Conservation (phyloP, 2,888 invertebrate species). For the Torymus auratus region DNA sequence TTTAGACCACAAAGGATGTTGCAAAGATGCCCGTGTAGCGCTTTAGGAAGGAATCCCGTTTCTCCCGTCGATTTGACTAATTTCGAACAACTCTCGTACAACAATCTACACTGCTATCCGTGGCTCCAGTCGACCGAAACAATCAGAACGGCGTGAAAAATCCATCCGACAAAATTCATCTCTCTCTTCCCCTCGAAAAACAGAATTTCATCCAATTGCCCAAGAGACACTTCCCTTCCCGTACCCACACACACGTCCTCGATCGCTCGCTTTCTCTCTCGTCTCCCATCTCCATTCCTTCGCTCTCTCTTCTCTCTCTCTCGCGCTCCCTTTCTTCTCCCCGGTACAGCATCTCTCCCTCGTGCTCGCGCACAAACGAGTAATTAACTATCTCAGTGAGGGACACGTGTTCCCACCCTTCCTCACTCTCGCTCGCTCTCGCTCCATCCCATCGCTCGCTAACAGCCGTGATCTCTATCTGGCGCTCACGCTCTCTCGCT, state of each 20-base stretch:
- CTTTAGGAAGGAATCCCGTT: too few relatives aligned
- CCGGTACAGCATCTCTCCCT: constrained; percentile 56
- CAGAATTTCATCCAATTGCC: constrained; percentile 32
- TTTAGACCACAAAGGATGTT: too few relatives aligned
- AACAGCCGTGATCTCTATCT: constrained; percentile 60
- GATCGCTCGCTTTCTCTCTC: not conserved
- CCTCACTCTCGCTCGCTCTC: constrained; percentile 47
- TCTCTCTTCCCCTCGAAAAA: constrained; percentile 36
- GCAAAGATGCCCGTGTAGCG: too few relatives aligned
- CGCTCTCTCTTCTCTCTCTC: too few relatives aligned
- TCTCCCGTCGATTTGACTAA: too few relatives aligned
- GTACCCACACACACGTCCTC: not conserved
- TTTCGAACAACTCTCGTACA: too few relatives aligned
- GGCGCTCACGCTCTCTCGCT: constrained; percentile 50
- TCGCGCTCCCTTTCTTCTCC: constrained; percentile 30
- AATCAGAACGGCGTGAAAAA: too few relatives aligned
- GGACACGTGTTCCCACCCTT: constrained; percentile 74
- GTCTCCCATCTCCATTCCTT: not conserved
- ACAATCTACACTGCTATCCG: too few relatives aligned
- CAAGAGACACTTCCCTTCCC: constrained; percentile 19
- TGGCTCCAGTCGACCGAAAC: too few relatives aligned
- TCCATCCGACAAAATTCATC: too few relatives aligned
- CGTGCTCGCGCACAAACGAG: constrained; percentile 72
- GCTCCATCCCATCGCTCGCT: constrained; percentile 39
- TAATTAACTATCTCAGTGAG: constrained; percentile 76